phyloP scores from a whole-genome alignment of 2,113 vertebrate species.

The Calyptommatus sinebrachiatus region DNA sequence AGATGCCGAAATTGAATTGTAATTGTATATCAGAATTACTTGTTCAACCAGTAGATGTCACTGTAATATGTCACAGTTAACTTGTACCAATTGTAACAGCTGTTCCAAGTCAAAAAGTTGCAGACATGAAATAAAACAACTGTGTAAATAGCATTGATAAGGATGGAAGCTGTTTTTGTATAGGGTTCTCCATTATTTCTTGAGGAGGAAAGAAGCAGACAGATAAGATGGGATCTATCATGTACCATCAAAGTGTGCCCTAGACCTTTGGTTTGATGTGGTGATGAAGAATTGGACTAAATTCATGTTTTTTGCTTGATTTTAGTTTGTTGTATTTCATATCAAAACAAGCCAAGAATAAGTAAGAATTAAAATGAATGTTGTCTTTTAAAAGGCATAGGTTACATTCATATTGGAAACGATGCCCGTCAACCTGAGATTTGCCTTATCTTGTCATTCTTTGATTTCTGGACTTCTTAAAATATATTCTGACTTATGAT shows the following conservation, averaged over 20 bases:
- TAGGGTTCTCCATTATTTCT: background rate
- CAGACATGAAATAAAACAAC: conserved; percentile 1
- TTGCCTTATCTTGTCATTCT: background rate
- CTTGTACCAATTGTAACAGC: background rate
- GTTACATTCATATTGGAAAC: too few relatives aligned
- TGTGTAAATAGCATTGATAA: background rate
- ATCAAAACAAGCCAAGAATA: too few relatives aligned
- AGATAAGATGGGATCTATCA: too few relatives aligned
- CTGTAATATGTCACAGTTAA: background rate
- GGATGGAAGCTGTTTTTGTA: background rate
- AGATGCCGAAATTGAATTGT: background rate
- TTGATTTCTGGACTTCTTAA: background rate
- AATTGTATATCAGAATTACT: background rate
- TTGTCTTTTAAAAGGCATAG: too few relatives aligned
- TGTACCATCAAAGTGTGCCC: too few relatives aligned
- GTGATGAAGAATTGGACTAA: too few relatives aligned
- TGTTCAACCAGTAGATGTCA: background rate
- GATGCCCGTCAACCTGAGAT: background rate
- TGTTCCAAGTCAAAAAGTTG: conserved; percentile 2
- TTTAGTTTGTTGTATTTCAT: background rate
- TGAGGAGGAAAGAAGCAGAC: too few relatives aligned
- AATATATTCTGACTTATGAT: rapidly evolving
- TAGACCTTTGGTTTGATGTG: too few relatives aligned
- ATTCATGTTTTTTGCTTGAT: background rate
- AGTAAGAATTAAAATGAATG: too few relatives aligned